Percentiles rank a stretch among this genome's conserved stretches.
Evolutionary conservation across 2,113 vertebrate species (phyloP).

Genomic region (Corythornis cristatus): DNA sequence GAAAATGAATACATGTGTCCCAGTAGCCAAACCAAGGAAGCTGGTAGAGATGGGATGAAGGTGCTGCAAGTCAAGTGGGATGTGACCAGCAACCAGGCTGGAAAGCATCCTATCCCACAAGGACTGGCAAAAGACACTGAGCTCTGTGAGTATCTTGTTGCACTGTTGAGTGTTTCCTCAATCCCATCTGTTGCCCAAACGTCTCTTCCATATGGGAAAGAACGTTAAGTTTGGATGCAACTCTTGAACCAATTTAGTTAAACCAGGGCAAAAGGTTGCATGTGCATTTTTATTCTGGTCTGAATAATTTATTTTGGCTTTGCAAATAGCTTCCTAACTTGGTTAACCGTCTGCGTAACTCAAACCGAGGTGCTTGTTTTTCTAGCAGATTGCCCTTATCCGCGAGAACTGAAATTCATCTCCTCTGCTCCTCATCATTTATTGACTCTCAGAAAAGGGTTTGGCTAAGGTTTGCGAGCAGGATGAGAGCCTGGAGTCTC

Average conservation of each 20-base stretch:
- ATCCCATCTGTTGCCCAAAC: constrained; percentile 55
- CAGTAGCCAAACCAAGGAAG: constrained; percentile 47
- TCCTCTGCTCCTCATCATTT: constrained; percentile 3
- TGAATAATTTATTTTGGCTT: constrained; percentile 58
- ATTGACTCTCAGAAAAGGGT: constrained; percentile 1
- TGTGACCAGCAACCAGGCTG: constrained; percentile 57
- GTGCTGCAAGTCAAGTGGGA: constrained; percentile 60
- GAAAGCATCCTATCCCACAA: constrained; percentile 68
- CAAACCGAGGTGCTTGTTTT: constrained; percentile 45
- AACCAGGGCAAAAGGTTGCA: constrained; percentile 44
- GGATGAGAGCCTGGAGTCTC: not conserved
- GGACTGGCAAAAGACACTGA: constrained; percentile 75
- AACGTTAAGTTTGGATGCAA: not conserved
- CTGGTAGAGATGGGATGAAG: constrained; percentile 64
- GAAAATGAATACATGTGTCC: constrained; percentile 69
- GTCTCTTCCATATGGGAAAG: constrained; percentile 55
- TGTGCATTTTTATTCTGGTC: not conserved
- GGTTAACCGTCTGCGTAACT: constrained; percentile 31
- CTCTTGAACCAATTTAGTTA: constrained; percentile 41
- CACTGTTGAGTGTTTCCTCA: not conserved
- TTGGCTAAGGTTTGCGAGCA: not conserved
- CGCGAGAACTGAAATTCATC: constrained; percentile 29
- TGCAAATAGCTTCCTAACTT: constrained; percentile 42
- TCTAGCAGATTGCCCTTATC: constrained; percentile 54
- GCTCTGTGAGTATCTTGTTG: constrained; percentile 79